A percentile compares a stretch with the other conserved stretches of the same genome.
phyloP scores from a whole-genome alignment of 2,888 invertebrate species.

The Hypomecis atomaria region DNA sequence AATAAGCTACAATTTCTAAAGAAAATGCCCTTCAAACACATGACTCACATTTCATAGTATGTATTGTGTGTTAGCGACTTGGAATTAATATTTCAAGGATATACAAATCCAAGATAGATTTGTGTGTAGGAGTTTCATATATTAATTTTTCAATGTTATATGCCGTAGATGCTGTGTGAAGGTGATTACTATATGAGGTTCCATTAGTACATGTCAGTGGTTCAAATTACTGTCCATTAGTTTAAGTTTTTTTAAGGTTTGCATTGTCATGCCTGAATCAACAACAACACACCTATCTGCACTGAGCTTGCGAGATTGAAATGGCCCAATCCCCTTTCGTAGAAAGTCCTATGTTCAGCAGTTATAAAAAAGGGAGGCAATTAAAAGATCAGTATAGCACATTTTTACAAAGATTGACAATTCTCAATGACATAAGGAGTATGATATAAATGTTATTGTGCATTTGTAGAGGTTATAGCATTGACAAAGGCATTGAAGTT shows the following conservation, averaged over 20 bases:
- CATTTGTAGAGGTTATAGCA: too few relatives aligned
- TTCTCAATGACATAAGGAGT: too few relatives aligned
- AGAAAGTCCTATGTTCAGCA: too few relatives aligned
- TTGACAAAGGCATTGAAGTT: too few relatives aligned
- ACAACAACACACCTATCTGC: too few relatives aligned
- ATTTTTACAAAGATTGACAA: too few relatives aligned
- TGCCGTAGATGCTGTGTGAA: constrained; percentile 37
- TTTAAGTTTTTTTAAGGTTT: neutral
- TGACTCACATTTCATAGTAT: constrained; percentile 23
- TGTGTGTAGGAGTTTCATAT: constrained; percentile 24
- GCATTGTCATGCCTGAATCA: too few relatives aligned
- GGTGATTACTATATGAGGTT: constrained; percentile 17
- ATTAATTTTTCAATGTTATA: constrained; percentile 24
- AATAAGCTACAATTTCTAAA: constrained; percentile 13
- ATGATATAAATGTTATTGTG: too few relatives aligned
- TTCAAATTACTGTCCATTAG: neutral
- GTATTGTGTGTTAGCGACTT: neutral
- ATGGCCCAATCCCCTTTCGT: too few relatives aligned
- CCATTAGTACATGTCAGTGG: constrained; percentile 8
- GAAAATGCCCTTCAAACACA: constrained; percentile 1
- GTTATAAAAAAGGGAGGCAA: too few relatives aligned
- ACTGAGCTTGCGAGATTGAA: too few relatives aligned
- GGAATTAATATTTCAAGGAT: constrained; percentile 4
- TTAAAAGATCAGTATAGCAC: too few relatives aligned
- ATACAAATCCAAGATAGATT: constrained; percentile 13